Evolutionary conservation across 2,113 vertebrate genomes (phyloP), one percentile per base, ranked within the genome.

Genomic region (Petromus typicus): DNA sequence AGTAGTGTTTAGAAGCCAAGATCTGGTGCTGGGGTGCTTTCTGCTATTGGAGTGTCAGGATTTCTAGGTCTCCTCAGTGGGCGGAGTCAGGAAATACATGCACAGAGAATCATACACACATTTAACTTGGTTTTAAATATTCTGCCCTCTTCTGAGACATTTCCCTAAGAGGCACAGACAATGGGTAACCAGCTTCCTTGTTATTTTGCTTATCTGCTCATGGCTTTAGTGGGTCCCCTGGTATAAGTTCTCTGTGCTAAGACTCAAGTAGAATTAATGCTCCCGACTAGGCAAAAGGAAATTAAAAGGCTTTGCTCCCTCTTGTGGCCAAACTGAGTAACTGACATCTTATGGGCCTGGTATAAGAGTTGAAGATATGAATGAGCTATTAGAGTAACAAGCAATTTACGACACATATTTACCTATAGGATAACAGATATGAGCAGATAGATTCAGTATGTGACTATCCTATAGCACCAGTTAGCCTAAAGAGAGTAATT

Each of bases 231-330:
- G 64, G 48, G 40, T 64, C 3, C 23, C 34, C 16, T 5, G 85
- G 27, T 27, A 2, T 9, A 12, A 75, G 69, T 81, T 40, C 34
- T 20, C 1, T 1, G 2, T 61, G 59, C 51, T 45, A 59, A 14
- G 59, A 34, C 63, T 94, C 61, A 64, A 45, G 45, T 30, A 71
- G 57, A 89, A 84, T 82, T 63, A 94, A 86, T 18, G 20, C 63
- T 80, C 63, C 27, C 40, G 43, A 16, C 11, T 75, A 94, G 73
- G 75, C 64, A 91, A 10, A 95, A n/a, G 78, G 20, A 97, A 95
- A 86, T 4, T 14, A 97, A 97, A 97, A 96, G 80, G 94, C 69
- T 94, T 75, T 97, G 94, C 92, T 94, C 97, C 97, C 97, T 97
- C 97, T 97, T 81, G 97, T 45, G 97, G 96, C 93, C 86, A 93